Evolutionary conservation across 2,888 invertebrate genomes (phyloP).

Genomic region (Gasteruption jaculator): DNA sequence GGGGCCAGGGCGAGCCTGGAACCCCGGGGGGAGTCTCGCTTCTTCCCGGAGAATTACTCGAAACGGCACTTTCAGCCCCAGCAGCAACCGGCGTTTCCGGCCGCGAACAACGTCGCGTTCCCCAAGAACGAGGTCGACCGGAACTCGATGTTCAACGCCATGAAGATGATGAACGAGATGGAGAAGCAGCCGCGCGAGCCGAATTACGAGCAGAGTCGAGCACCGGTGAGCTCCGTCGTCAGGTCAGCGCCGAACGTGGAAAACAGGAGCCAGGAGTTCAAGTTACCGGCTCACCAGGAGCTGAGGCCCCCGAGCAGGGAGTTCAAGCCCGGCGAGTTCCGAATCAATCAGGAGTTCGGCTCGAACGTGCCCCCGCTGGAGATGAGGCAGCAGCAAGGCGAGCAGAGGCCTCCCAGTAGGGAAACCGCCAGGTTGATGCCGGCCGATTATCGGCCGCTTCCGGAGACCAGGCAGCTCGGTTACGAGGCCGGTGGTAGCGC

Average conservation of each 20-base stretch:
- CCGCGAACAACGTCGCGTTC: slow-evolving; percentile 24
- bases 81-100: no score
- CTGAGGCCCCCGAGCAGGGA: slow-evolving; percentile 33
- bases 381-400: slow-evolving; percentile 21
- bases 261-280: slow-evolving; percentile 28
- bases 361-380: slow-evolving; percentile 18
- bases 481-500: no score
- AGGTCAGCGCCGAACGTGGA: slow-evolving; percentile 9
- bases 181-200: slow-evolving; percentile 28
- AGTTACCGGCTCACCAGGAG: slow-evolving; percentile 28
- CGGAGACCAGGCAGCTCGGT: no score
- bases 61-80: no score
- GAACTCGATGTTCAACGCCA: slow-evolving; percentile 28
- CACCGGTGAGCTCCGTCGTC: slow-evolving; percentile 6
- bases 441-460: no score
- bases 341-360: slow-evolving; percentile 24
- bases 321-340: slow-evolving; percentile 30
- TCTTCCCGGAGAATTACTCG: no score
- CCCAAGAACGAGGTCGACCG: slow-evolving; percentile 32
- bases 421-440: slow-evolving; percentile 27
- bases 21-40: no score
- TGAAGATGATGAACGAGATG: slow-evolving; percentile 30
- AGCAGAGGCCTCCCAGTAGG: slow-evolving; percentile 28
- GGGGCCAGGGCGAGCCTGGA: no score
- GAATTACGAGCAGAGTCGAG: no score